phyloP scores from a whole-genome alignment of 2,888 invertebrate genomes.

The Gastracanthus pulcherrimus region DNA sequence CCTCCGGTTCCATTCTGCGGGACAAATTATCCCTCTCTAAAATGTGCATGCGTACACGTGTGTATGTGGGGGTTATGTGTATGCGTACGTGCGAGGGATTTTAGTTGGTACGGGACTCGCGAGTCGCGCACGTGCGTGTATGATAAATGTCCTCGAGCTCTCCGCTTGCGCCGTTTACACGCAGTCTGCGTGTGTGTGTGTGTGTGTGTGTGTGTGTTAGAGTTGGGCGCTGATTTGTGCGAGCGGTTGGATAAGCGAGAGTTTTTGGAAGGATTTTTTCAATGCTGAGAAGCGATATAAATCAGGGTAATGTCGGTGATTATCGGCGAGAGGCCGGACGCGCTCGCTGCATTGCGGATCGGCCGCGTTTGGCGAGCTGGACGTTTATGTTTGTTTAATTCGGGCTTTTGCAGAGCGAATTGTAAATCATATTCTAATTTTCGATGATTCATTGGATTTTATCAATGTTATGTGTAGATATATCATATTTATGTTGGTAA shows the following conservation, averaged over 20 bases:
- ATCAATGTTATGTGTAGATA: neutral
- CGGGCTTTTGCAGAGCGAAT: neutral
- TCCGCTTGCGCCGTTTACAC: too few relatives aligned
- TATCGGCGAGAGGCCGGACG: neutral
- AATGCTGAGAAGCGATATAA: neutral
- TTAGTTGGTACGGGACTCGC: neutral
- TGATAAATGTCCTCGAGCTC: constrained; percentile 24
- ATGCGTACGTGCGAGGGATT: neutral
- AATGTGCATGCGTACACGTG: neutral
- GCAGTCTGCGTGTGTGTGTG: neutral
- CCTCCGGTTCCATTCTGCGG: too few relatives aligned
- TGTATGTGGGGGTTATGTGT: too few relatives aligned
- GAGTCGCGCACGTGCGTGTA: neutral
- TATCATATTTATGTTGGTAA: neutral
- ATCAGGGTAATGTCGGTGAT: constrained; percentile 27
- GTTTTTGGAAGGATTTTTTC: constrained; percentile 22
- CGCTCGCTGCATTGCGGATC: neutral
- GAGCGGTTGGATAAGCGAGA: neutral
- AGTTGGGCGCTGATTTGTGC: constrained; percentile 4
- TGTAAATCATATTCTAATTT: constrained; percentile 9
- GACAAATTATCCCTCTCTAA: constrained; percentile 30
- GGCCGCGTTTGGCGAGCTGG: neutral
- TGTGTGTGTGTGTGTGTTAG: neutral
- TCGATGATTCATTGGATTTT: neutral
- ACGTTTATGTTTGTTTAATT: constrained; percentile 14